Evolutionary conservation across 1,140 invertebrate species (phyloP), one percentile per base, ranked within the genome.

Genomic region (Drosophila arawakana): DNA sequence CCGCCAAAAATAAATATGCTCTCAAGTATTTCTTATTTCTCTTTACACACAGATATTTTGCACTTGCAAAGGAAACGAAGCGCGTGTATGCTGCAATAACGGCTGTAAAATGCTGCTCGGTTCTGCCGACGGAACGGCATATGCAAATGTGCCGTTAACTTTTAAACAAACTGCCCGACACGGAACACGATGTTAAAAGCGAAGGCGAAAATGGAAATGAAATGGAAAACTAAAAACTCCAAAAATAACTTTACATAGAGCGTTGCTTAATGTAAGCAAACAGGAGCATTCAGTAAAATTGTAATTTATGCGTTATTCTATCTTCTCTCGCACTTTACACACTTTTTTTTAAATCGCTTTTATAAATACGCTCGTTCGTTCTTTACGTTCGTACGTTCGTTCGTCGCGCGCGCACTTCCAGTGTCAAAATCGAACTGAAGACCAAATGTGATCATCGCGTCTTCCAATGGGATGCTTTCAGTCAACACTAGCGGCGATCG

Each of bases 231-330:
- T 43, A 35, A 52, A 54, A 76, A 72, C 77, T 83, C 83, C 80
- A 72, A 80, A 89, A 83, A 88, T 88, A 89, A 72, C 69, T 77
- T 68, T 54, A 65, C 43, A 58, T 46, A 49, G 15, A 52, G 62
- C 47, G 41, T 65, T 54, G 34, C 7, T 58, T 52, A 76, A 74
- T 68, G 77, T 77, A 84, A 73, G 76, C 76, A 83, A 76, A 76
- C 58, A 41, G 43, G 15, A 44, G 39, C 41, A 65, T 43, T 50
- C 18, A 47, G 44, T 67, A 54, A 55, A 47, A 37, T 49, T 55
- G 7, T 44, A 49, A 61, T 70, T 71, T 57, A 52, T 70, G 66
- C 47, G 50, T 13, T 68, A 52, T 67, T 54, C 41, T 59, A 15
- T 30, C 34, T 52, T 9, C 13, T 37, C 57, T 34, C 21, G 13